phyloP scores from a whole-genome alignment of 2,888 invertebrate species.

The Hirtodrosophila duncani region DNA sequence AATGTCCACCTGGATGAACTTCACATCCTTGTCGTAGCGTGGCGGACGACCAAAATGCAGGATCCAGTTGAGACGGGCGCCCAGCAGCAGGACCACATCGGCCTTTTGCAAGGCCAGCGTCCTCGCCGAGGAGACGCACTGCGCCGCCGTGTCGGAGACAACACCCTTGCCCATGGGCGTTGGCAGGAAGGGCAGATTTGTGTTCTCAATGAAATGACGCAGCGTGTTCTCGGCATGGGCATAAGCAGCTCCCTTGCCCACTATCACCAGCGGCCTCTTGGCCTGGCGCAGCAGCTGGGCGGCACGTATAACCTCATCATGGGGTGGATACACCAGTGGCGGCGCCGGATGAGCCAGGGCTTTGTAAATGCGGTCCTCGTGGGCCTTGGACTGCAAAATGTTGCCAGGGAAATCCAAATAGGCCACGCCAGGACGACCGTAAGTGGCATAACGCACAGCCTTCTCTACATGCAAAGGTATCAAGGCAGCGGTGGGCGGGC shows the following conservation, averaged over 20 bases:
- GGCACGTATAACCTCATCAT: constrained; percentile 84
- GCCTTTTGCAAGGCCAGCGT: constrained; percentile 91
- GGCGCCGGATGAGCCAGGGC: constrained; percentile 79
- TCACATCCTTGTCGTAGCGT: constrained; percentile 88
- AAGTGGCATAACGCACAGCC: constrained; percentile 89
- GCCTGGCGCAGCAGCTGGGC: constrained; percentile 84
- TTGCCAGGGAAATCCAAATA: constrained; percentile 97
- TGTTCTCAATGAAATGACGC: constrained; percentile 83
- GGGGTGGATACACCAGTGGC: constrained; percentile 86
- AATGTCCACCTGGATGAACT: constrained; percentile 94
- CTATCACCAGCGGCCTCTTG: constrained; percentile 90
- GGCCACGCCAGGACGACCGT: constrained; percentile 92
- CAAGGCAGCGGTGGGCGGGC: constrained; percentile 88
- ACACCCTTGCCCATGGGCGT: constrained; percentile 97
- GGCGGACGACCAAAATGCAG: constrained; percentile 96
- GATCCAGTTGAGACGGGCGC: constrained; percentile 98
- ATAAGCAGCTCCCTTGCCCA: constrained; percentile 95
- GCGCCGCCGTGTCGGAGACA: constrained; percentile 83
- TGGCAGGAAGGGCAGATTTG: constrained; percentile 92
- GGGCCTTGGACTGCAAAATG: constrained; percentile 81
- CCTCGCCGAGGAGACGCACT: constrained; percentile 91
- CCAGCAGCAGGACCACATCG: constrained; percentile 92
- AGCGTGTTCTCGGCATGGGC: constrained; percentile 86
- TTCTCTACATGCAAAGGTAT: constrained; percentile 95
- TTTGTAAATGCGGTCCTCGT: constrained; percentile 69